Evolutionary conservation across 2,797 vertebrate genomes (phyloP), one percentile per base, ranked within the genome.

Genomic region (Peromyscus aztecus): DNA sequence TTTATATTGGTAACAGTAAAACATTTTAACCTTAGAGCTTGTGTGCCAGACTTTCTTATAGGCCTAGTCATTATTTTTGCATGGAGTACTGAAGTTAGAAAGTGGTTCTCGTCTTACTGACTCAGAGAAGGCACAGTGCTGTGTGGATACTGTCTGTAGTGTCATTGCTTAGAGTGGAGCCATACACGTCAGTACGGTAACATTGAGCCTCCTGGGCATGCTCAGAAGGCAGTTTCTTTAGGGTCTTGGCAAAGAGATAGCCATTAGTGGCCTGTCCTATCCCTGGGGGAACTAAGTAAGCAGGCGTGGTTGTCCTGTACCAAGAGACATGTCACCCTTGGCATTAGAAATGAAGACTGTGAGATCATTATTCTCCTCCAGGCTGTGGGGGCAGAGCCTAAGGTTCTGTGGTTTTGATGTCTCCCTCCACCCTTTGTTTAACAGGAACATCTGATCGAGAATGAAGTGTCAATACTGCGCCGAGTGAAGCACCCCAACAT

Each of bases 361-460:
- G 24, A 29, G 37, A 4, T 37, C n/a, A 23, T 61, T 61, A 6
- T 4, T 3, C 19, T 59, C 46, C 49, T 63, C 31, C 4, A 27
- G 37, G 4, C 19, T 2, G 1, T 1, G 12, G 76, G 19, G 52
- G 14, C 27, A 3, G 63, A 67, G 49, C 29, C 4, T 34, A 85
- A 75, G 27, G 23, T 31, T 34, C 91, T 34, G 3, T 34, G 3
- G 0, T 3, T 86, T 73, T 77, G 16, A 97, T 1, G 17, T 49
- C 11, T 13, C 7, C 81, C 49, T 23, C 0, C 0, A 13, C 12
- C 5, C 69, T 83, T 83, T 2, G 4, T 75, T 84, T 82, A 97
- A 52, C 98, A 99, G 99, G 99, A 99, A 49, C 99, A 99, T 97
- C 99, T 99, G 97, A 99, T 99, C 34, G 99, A 99, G 98, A 99